Evolutionary conservation across 2,888 invertebrate genomes (phyloP), one percentile per base, ranked within the genome.

Genomic region (Lasius fuliginosus): DNA sequence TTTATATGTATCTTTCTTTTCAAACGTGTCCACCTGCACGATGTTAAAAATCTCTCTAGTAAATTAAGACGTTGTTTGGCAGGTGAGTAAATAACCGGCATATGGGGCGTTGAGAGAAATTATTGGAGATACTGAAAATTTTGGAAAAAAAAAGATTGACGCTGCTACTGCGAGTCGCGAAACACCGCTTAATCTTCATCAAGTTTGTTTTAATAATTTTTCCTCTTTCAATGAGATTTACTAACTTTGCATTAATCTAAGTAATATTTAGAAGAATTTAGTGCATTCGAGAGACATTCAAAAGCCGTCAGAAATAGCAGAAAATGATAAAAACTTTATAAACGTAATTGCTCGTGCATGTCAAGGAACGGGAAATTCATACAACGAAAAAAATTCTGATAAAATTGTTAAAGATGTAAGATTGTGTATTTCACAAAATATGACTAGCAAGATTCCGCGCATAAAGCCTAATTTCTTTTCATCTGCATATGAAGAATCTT

Each of bases 391-490:
- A 40, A 67, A 68, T 76, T 40, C 5, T 27, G 1, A n/a, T n/a
- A 56, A 53, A 77, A 77, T 6, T 27, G 11, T 56, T 33, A 67
- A 40, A 53, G 11, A 36, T 30, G 18, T 3, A 53, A 67, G 27
- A 62, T 85, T 62, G 3, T 8, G 42, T 8, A 36, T 62, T 18
- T 68, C 67, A 3, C 74, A 68, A n/a, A 46, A 73, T 8, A 90
- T 76, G 6, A 9, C 76, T 15, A 90, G 90, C 40, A 88, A 68
- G 85, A 90, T 90, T 83, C 90, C 90, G 11, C 87, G 90, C 4
- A 84, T 82, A 11, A 90, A 84, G 30, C 49, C 75, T 0, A 56
- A 68, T 12, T 67, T 36, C 18, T 71, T 75, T 27, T 69, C 74
- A 1, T 30, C 62, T 36, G 11, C 11, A 11, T 3, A 53, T 60